Evolutionary conservation across 2,113 vertebrate species (phyloP).

Genomic region (Hepsetus odoe): DNA sequence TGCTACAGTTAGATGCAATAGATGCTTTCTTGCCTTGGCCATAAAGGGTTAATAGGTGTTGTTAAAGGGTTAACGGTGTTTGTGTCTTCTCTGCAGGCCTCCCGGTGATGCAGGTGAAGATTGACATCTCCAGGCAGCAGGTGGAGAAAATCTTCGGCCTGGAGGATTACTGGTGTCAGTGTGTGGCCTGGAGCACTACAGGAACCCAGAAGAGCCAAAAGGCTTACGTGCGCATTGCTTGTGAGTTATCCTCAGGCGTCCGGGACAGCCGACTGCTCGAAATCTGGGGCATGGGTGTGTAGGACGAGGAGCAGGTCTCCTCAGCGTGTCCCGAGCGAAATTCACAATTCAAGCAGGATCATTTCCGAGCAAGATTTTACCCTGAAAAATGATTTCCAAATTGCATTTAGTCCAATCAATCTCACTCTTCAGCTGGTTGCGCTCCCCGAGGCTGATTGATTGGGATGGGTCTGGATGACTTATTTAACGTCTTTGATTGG

Average conservation of each 20-base stretch:
- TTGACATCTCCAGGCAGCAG: conserved; percentile 95
- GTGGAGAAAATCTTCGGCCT: conserved; percentile 98
- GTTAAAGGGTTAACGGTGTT: background rate
- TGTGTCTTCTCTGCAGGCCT: conserved; percentile 76
- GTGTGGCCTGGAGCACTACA: conserved; percentile 96
- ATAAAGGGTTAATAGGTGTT: too few relatives aligned
- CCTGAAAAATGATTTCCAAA: conserved; percentile 40
- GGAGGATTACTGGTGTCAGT: conserved; percentile 99
- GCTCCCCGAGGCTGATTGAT: conserved; percentile 49
- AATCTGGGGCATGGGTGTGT: background rate
- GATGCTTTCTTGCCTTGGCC: background rate
- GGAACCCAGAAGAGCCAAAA: conserved; percentile 99
- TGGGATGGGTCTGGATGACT: conserved; percentile 48
- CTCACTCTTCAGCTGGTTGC: conserved; percentile 21
- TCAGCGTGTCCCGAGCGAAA: background rate
- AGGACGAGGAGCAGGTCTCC: background rate
- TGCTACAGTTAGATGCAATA: too few relatives aligned
- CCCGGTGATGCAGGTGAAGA: conserved; percentile 92
- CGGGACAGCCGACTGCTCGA: background rate
- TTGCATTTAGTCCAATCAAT: conserved; percentile 51
- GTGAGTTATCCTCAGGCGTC: conserved; percentile 78
- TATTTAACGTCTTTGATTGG: conserved; percentile 54
- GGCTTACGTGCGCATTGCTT: conserved; percentile 93
- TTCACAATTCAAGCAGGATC: background rate
- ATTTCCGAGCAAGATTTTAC: too few relatives aligned